Evolutionary conservation across 2,888 invertebrate genomes (phyloP), one percentile per base, ranked within the genome.

Genomic region (Hesperia comma): DNA sequence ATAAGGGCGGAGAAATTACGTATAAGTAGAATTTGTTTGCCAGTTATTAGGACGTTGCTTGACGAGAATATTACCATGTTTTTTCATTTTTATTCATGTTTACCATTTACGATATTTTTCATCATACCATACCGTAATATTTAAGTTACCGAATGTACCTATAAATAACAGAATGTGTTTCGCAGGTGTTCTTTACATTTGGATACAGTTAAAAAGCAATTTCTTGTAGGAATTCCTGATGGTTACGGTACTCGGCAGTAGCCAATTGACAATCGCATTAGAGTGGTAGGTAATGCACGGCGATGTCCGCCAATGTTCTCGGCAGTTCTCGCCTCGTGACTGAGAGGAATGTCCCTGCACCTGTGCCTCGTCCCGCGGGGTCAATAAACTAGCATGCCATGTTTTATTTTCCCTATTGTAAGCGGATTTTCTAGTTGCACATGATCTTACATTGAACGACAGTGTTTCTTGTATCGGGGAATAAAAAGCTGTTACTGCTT

Each of bases 271-370:
- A 66, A 63, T 66, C 32, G 54, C 66, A 54, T 60, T 60, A 60
- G 63, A 63, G 68, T 61, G 56, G 53, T 57, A 63, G 56, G 53
- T 57, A 63, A 63, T 63, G 64, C 49, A 71, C 74, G 61, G 67
- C 71, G 74, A 72, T 74, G 78, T 76, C 76, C 75, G 78, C 76
- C 79, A 78, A 86, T 88, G 83, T 84, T 80, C 75, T 74, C 74
- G 78, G 70, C 64, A 72, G 72, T 70, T 69, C 74, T 37, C 37
- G 10, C 7, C 77, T 79, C 80, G 78, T 81, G 83, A 84, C 82
- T 78, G 74, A 82, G 82, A 85, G 81, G 79, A 80, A 84, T 85
- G 81, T 74, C 70, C 74, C 71, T 75, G 75, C 82, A 84, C 82
- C 82, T 83, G 81, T 68, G 54, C 15, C 46, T 26, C 26, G 43